phyloP scores from a whole-genome alignment of 2,888 invertebrate species.

The Sarcophaga carnaria region DNA sequence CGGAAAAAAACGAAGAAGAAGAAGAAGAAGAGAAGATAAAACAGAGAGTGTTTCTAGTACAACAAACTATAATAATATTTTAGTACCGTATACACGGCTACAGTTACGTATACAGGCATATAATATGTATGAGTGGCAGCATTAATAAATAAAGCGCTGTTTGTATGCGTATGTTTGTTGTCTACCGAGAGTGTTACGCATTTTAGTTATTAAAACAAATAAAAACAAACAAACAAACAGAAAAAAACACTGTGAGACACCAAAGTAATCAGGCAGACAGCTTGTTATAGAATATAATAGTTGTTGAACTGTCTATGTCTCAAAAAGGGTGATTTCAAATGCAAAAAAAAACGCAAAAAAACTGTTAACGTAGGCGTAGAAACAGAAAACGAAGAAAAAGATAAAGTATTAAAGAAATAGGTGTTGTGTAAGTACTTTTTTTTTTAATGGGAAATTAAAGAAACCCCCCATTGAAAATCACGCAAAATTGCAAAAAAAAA shows the following conservation, averaged over 20 bases:
- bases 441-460: slow-evolving; percentile 61
- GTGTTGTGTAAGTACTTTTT: slow-evolving; percentile 62
- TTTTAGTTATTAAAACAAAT: slow-evolving; percentile 59
- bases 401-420: slow-evolving; percentile 40
- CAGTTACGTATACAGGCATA: not conserved
- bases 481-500: slow-evolving; percentile 8
- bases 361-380: not conserved
- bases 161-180: not conserved
- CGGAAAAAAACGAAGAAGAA: not conserved
- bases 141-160: slow-evolving; percentile 4
- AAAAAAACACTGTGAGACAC: not conserved
- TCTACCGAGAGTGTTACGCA: slow-evolving; percentile 42
- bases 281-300: slow-evolving; percentile 45
- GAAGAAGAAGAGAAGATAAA: slow-evolving; percentile 21
- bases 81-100: slow-evolving; percentile 22
- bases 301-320: slow-evolving; percentile 67
- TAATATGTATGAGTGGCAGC: not conserved
- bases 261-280: slow-evolving; percentile 58
- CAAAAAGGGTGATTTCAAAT: slow-evolving; percentile 53
- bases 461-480: slow-evolving; percentile 60
- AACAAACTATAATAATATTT: slow-evolving; percentile 62
- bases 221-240: no score
- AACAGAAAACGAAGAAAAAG: slow-evolving; percentile 6
- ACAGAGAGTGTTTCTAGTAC: slow-evolving; percentile 53
- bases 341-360: slow-evolving; percentile 5